Conservation (phyloP, 2,113 vertebrate genomes). For the Neofelis nebulosa region DNA sequence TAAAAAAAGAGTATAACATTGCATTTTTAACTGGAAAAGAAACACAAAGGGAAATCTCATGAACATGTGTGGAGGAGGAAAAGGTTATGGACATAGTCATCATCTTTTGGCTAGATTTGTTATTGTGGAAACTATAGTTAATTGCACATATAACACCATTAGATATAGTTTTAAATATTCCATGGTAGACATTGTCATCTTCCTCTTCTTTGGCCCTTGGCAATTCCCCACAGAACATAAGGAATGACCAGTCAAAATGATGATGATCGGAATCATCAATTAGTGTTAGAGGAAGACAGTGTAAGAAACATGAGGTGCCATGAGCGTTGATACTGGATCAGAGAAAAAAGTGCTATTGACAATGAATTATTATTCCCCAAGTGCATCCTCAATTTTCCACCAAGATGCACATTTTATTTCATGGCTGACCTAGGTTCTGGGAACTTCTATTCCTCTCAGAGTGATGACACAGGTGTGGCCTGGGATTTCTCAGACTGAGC, state of each 20-base stretch:
- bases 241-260: background rate
- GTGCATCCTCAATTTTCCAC: background rate
- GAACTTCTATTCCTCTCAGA: background rate
- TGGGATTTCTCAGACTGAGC: background rate
- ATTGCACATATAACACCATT: background rate
- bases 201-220: background rate
- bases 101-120: background rate
- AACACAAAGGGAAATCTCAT: background rate
- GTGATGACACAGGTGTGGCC: background rate
- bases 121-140: background rate
- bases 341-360: background rate
- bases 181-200: background rate
- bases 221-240: background rate
- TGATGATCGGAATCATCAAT: background rate
- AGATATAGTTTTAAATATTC: background rate
- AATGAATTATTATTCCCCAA: background rate
- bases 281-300: constrained; percentile 4
- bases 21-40: background rate
- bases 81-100: background rate
- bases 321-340: background rate
- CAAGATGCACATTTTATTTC: constrained; percentile 22
- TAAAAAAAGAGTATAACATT: background rate
- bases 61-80: background rate
- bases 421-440: background rate
- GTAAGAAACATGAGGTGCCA: background rate